Percentiles rank a stretch among this genome's conserved stretches.
Evolutionary conservation across 2,113 vertebrate species (phyloP).

Genomic region (Zingel zingel): DNA sequence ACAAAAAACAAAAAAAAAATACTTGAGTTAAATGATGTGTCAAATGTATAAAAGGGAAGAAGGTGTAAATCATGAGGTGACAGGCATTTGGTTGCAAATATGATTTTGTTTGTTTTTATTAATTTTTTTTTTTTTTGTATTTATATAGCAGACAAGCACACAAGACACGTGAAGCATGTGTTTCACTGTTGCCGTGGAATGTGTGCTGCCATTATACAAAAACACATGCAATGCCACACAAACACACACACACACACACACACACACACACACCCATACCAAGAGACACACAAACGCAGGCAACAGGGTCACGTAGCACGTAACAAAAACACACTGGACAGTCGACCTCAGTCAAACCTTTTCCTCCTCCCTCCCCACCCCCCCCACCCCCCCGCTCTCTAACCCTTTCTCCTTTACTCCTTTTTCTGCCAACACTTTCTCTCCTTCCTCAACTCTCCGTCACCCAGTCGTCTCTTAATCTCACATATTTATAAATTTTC

Average conservation of each 20-base stretch:
- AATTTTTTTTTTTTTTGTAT: slow-evolving; percentile 81
- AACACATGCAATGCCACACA: slow-evolving; percentile 39
- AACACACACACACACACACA: slow-evolving; percentile 23
- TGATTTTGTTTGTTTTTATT: slow-evolving; percentile 77
- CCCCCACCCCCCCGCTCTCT: slow-evolving; percentile 29
- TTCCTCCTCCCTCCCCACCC: slow-evolving; percentile 30
- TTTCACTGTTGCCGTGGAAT: slow-evolving; percentile 80
- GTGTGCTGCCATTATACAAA: slow-evolving; percentile 67
- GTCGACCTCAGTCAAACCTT: slow-evolving; percentile 78
- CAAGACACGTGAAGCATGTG: slow-evolving; percentile 81
- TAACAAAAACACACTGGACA: slow-evolving; percentile 82
- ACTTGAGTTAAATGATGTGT: slow-evolving; percentile 68
- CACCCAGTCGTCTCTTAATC: slow-evolving; percentile 55
- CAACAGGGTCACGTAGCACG: slow-evolving; percentile 84
- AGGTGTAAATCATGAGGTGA: slow-evolving; percentile 78
- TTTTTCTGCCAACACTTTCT: slow-evolving; percentile 56
- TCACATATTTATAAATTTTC: slow-evolving; percentile 79
- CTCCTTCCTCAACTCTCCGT: slow-evolving; percentile 56
- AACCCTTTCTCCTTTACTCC: slow-evolving; percentile 47
- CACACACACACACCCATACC: slow-evolving; percentile 21
- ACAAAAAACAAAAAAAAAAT: slow-evolving; percentile 43
- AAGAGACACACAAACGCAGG: slow-evolving; percentile 57
- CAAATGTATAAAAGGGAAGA: slow-evolving; percentile 81
- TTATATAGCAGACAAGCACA: slow-evolving; percentile 84
- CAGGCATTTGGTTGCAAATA: slow-evolving; percentile 76